Conservation (phyloP, 2,113 vertebrate genomes). For the Lepus americanus region DNA sequence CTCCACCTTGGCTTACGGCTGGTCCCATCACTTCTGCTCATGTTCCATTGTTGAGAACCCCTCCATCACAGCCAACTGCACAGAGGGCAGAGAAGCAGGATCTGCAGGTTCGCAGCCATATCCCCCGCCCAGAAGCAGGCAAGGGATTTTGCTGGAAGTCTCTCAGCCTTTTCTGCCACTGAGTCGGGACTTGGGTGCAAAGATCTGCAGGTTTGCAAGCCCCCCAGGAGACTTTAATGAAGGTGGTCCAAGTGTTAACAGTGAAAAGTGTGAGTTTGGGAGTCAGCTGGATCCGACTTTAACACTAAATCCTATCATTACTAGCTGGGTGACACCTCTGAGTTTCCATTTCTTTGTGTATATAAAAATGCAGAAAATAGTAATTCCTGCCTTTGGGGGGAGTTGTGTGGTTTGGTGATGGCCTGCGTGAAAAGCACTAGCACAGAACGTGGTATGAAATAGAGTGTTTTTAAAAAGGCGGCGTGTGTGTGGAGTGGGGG, state of each 20-base stretch:
- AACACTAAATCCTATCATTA: background rate
- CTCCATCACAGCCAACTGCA: background rate
- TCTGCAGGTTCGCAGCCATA: background rate
- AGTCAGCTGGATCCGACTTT: background rate
- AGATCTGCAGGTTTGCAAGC: background rate
- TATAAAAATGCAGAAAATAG: constrained; percentile 11
- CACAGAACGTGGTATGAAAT: background rate
- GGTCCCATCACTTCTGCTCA: background rate
- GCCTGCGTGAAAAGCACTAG: background rate
- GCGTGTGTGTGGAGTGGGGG: too few species aligned
- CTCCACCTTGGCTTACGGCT: background rate
- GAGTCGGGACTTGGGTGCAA: background rate
- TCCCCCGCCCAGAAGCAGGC: background rate
- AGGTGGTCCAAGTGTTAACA: background rate
- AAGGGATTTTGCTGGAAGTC: background rate
- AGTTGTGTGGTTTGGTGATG: background rate
- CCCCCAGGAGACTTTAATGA: background rate
- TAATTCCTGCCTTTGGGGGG: background rate
- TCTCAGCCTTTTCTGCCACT: too few species aligned
- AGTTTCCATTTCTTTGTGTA: constrained; percentile 11
- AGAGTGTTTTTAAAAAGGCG: background rate
- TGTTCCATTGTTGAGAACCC: background rate
- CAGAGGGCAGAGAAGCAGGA: background rate
- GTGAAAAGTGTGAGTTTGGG: background rate
- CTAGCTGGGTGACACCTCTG: background rate